These are phyloP conservation scores for Megaceryle torquata DNA, from an alignment of 2,113 vertebrate genomes.

Conservation along the genomic window DNA sequence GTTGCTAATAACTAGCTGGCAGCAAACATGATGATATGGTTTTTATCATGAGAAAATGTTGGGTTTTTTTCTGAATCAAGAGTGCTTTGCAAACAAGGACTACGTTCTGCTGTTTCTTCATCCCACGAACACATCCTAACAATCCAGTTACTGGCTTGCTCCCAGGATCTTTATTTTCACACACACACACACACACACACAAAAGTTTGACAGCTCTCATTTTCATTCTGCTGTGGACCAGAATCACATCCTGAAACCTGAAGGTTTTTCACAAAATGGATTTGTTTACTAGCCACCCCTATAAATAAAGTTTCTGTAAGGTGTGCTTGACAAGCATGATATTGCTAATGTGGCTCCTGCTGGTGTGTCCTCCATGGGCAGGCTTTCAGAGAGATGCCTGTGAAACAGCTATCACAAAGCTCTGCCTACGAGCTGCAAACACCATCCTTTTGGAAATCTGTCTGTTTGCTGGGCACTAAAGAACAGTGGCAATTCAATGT, in stretches of 20 bases:
- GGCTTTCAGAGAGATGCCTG: conserved; percentile 31
- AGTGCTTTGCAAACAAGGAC: background rate
- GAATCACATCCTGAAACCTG: conserved; percentile 16
- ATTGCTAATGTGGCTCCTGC: conserved; percentile 13
- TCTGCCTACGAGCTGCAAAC: conserved; percentile 2
- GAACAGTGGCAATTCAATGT: conserved; percentile 34
- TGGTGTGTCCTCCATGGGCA: conserved; percentile 29
- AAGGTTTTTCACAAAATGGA: background rate
- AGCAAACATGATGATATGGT: background rate
- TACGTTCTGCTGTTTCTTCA: accelerated
- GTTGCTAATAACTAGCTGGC: background rate
- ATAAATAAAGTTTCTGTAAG: conserved; percentile 45
- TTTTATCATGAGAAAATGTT: background rate
- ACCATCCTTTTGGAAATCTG: conserved; percentile 20
- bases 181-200: background rate
- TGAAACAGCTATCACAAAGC: background rate
- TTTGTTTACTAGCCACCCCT: conserved; percentile 46
- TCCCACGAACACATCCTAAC: background rate
- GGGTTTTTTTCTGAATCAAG: background rate
- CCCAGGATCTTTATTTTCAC: background rate
- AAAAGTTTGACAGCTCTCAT: background rate
- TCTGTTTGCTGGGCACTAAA: conserved; percentile 3
- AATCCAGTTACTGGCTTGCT: background rate
- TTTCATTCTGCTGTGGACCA: background rate
- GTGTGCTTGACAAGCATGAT: conserved; percentile 45